Evolutionary conservation across 2,888 invertebrate genomes (phyloP).

Genomic region (Malacosoma neustria): DNA sequence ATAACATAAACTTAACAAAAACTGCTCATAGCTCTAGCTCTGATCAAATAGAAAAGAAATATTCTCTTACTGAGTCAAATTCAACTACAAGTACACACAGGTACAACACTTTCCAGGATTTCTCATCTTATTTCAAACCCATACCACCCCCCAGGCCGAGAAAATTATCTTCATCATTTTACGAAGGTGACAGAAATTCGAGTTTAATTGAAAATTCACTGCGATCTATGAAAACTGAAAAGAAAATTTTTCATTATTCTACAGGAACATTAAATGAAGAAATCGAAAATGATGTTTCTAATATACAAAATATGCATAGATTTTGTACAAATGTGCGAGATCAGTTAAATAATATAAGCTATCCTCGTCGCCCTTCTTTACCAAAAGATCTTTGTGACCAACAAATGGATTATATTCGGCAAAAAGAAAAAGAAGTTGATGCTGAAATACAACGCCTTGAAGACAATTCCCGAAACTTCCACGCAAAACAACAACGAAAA

Average conservation of each 20-base stretch:
- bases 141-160: constrained; percentile 55
- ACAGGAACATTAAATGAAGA: constrained; percentile 63
- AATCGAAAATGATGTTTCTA: constrained; percentile 61
- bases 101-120: constrained; percentile 16
- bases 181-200: constrained; percentile 63
- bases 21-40: constrained; percentile 26
- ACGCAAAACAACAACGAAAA: constrained; percentile 20
- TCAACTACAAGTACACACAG: constrained; percentile 17
- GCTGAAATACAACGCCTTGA: constrained; percentile 78
- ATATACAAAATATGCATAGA: constrained; percentile 64
- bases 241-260: constrained; percentile 58
- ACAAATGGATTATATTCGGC: constrained; percentile 78
- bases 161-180: constrained; percentile 48
- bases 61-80: constrained; percentile 14
- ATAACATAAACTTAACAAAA: constrained; percentile 34
- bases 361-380: constrained; percentile 72
- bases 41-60: constrained; percentile 26
- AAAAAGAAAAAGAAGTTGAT: constrained; percentile 80
- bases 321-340: constrained; percentile 42
- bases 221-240: constrained; percentile 48
- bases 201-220: constrained; percentile 53
- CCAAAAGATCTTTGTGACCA: constrained; percentile 78
- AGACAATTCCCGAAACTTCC: constrained; percentile 53
- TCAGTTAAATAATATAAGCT: constrained; percentile 19
- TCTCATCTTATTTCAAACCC: constrained; percentile 36